These are phyloP conservation scores for Poicephalus gulielmi DNA, from an alignment of 2,113 vertebrate species.

Conservation along the genomic window DNA sequence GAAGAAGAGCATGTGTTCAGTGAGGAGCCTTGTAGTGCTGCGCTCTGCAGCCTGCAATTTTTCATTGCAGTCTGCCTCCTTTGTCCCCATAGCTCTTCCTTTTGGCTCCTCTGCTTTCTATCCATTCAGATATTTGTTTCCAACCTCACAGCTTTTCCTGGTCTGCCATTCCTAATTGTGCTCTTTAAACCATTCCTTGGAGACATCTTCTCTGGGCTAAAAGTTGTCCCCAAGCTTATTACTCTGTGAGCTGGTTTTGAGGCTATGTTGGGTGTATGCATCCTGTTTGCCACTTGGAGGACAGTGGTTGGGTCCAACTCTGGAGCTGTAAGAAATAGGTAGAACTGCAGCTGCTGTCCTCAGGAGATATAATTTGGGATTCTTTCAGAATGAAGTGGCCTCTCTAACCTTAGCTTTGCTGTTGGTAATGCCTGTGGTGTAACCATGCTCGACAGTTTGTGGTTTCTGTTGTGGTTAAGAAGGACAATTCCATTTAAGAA, in stretches of 20 bases:
- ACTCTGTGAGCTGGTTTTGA: rapidly evolving
- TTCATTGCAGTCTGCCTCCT: not conserved
- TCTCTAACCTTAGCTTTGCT: constrained; percentile 15
- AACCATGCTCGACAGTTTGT: not conserved
- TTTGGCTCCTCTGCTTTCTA: not conserved
- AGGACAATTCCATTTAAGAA: not conserved
- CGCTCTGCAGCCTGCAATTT: not conserved
- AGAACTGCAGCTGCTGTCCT: not conserved
- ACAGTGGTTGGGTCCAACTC: not conserved
- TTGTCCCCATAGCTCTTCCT: not conserved
- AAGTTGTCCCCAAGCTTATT: not conserved
- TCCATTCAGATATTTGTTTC: not conserved
- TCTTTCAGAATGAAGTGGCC: constrained; percentile 6
- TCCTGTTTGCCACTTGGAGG: not conserved
- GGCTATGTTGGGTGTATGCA: not conserved
- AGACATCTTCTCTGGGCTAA: not conserved
- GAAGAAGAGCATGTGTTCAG: not conserved
- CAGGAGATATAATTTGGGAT: not conserved
- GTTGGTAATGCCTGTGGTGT: not conserved
- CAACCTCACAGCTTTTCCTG: not conserved
- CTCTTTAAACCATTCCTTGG: not conserved
- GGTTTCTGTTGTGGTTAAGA: not conserved
- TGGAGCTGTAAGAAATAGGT: not conserved
- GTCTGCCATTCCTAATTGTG: not conserved
- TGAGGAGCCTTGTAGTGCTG: not conserved